Evolutionary conservation across 2,888 invertebrate species (phyloP).

Genomic region (Hecatera dysodea): DNA sequence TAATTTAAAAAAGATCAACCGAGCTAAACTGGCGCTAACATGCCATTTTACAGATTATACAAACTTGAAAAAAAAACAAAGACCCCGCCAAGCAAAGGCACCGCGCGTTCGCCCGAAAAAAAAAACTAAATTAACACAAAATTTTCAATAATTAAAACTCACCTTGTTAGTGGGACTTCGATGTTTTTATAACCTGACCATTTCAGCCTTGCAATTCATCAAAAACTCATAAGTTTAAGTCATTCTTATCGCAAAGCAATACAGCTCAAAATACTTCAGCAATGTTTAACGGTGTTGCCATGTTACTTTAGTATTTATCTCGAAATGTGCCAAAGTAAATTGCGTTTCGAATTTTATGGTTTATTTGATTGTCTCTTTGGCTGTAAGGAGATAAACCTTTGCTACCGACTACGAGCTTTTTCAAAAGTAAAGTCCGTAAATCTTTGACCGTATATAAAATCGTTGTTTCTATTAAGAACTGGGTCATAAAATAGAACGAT

Average conservation of each 20-base stretch:
- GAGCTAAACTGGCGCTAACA: slow-evolving; percentile 84
- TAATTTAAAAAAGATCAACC: slow-evolving; percentile 82
- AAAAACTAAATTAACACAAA: slow-evolving; percentile 88
- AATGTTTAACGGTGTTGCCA: neutral
- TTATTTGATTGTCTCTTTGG: slow-evolving; percentile 83
- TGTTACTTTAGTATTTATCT: slow-evolving; percentile 48
- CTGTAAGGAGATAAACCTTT: slow-evolving; percentile 63
- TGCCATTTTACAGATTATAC: slow-evolving; percentile 89
- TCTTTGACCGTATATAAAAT: slow-evolving; percentile 34
- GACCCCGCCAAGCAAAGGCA: slow-evolving; percentile 79
- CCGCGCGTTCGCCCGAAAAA: slow-evolving; percentile 79
- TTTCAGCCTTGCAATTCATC: slow-evolving; percentile 23
- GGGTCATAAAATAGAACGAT: slow-evolving; percentile 19
- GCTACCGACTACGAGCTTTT: slow-evolving; percentile 68
- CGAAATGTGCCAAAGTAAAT: slow-evolving; percentile 81
- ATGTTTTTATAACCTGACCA: slow-evolving; percentile 77
- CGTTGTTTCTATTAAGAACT: slow-evolving; percentile 18
- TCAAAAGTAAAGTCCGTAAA: slow-evolving; percentile 52
- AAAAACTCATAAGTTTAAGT: neutral
- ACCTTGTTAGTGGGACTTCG: slow-evolving; percentile 85
- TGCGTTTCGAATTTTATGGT: slow-evolving; percentile 84
- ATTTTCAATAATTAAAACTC: slow-evolving; percentile 88
- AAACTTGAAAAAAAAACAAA: slow-evolving; percentile 78
- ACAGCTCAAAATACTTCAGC: slow-evolving; percentile 25
- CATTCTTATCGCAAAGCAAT: slow-evolving; percentile 17